These are phyloP conservation scores for Gadopsis marmoratus DNA, from an alignment of 2,797 vertebrate species.

Conservation along the genomic window DNA sequence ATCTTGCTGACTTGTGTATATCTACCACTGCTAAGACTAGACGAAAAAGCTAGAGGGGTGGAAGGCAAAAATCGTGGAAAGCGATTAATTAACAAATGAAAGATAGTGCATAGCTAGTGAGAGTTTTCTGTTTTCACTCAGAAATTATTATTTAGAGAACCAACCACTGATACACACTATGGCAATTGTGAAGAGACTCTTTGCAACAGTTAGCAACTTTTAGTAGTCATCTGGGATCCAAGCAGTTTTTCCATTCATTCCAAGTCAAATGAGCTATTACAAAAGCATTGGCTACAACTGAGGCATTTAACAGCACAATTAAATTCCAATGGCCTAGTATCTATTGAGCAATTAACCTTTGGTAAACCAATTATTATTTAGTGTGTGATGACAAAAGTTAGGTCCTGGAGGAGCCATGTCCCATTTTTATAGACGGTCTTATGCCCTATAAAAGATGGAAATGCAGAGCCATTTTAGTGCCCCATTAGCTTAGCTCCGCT, in stretches of 20 bases:
- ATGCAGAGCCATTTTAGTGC: conserved; percentile 69
- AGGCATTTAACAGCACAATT: conserved; percentile 85
- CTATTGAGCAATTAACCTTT: conserved; percentile 88
- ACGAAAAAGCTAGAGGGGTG: conserved; percentile 27
- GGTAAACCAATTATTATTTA: conserved; percentile 88
- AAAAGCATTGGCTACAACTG: conserved; percentile 69
- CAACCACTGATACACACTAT: conserved; percentile 1
- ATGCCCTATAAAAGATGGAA: conserved; percentile 77
- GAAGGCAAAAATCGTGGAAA: conserved; percentile 43
- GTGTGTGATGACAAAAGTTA: conserved; percentile 82
- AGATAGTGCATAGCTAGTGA: conserved; percentile 30
- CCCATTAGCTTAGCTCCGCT: conserved; percentile 76
- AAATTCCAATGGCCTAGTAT: conserved; percentile 83
- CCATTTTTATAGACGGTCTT: conserved; percentile 80
- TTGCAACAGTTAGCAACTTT: conserved; percentile 63
- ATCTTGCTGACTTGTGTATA: conserved; percentile 63
- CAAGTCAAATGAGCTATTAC: conserved; percentile 77
- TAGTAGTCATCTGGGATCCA: conserved; percentile 67
- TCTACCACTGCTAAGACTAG: conserved; percentile 31
- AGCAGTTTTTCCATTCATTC: conserved; percentile 73
- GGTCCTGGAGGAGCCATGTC: conserved; percentile 82
- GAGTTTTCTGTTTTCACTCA: conserved; percentile 26
- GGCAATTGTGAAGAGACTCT: conserved; percentile 33
- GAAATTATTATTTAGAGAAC: conserved; percentile 46
- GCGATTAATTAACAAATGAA: conserved; percentile 56